Base-by-base conservation (phyloP, 2,888 invertebrate species). In the Dryadula phaetusa region DNA sequence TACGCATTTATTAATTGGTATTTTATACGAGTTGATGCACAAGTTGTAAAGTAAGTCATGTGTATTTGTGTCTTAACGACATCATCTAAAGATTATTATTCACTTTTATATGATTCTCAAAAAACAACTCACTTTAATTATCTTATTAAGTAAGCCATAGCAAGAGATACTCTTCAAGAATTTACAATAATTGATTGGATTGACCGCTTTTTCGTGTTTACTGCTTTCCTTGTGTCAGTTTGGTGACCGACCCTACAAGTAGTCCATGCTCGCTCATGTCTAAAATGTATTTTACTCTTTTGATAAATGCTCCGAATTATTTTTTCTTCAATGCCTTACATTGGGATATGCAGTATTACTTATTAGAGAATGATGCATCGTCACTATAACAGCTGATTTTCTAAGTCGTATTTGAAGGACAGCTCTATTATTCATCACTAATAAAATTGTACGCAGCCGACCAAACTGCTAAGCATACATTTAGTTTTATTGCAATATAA, bases 161-260 rank as follows among this genome's bases (percentile, higher is more conserved):
- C 77, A 80, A 82, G 83, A 87, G 83, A 85, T 86, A 86, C 84
- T 85, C 85, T 87, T 87, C 84, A 82, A 87, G 83, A 56, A 81
- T 87, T 88, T 83, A 85, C 81, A 86, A 87, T 86, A 88, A 90
- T 90, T 92, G 92, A 93, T 92, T 92, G 92, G 93, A 93, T 93
- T 93, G 93, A 93, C 87, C 93, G 93, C 93, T 93, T 92, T 90
- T 90, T 93, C 93, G 92, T 93, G 93, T 93, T 90, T 93, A 93
- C 89, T 88, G 93, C 93, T 93, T 93, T 93, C 90, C 93, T 93
- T 93, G 93, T 93, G 93, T 93, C 92, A 90, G 92, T 91, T 93
- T 93, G 92, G 87, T 92, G 92, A 92, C 91, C 90, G 87, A 87
- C 90, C 92, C 90, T 87, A 81, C 81, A 90, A 60, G 92, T 93